Percentiles rank a stretch among this genome's conserved stretches.
Evolutionary conservation across 2,797 vertebrate genomes (phyloP).

Genomic region (Acrocephalus scirpaceus): DNA sequence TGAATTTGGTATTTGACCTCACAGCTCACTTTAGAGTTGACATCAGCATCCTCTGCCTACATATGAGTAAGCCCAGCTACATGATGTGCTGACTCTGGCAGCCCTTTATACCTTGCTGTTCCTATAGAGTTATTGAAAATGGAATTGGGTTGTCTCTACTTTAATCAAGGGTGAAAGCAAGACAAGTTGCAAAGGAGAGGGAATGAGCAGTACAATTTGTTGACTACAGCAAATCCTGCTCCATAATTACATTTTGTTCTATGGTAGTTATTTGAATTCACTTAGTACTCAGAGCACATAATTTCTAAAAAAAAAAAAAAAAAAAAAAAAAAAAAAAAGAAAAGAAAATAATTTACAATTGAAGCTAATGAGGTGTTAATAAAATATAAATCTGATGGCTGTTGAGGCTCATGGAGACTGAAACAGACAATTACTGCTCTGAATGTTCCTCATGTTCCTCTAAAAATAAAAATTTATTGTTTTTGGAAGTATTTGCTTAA

Average conservation of each 20-base stretch:
- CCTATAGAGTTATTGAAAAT: slow-evolving; percentile 7
- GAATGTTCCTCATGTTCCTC: background rate
- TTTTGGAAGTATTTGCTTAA: slow-evolving; percentile 14
- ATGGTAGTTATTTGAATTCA: slow-evolving; percentile 16
- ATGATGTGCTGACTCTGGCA: slow-evolving; percentile 11
- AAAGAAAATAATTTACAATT: background rate
- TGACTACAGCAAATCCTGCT: slow-evolving; percentile 13
- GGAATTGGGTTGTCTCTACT: background rate
- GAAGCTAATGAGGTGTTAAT: slow-evolving; percentile 40
- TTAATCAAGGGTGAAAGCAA: slow-evolving; percentile 11
- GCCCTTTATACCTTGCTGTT: background rate
- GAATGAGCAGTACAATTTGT: slow-evolving; percentile 19
- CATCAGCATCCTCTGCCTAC: background rate
- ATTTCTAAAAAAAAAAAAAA: background rate
- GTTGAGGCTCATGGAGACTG: background rate
- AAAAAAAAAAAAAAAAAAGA: background rate
- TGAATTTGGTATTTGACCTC: background rate
- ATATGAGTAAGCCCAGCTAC: background rate
- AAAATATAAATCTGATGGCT: slow-evolving; percentile 39
- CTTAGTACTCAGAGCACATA: background rate
- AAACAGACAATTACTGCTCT: slow-evolving; percentile 29
- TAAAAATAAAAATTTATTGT: background rate
- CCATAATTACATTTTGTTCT: slow-evolving; percentile 29
- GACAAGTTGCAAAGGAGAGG: background rate
- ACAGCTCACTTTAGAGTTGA: background rate